phyloP scores from a whole-genome alignment of 2,113 vertebrate genomes.

The Prionailurus bengalensis region DNA sequence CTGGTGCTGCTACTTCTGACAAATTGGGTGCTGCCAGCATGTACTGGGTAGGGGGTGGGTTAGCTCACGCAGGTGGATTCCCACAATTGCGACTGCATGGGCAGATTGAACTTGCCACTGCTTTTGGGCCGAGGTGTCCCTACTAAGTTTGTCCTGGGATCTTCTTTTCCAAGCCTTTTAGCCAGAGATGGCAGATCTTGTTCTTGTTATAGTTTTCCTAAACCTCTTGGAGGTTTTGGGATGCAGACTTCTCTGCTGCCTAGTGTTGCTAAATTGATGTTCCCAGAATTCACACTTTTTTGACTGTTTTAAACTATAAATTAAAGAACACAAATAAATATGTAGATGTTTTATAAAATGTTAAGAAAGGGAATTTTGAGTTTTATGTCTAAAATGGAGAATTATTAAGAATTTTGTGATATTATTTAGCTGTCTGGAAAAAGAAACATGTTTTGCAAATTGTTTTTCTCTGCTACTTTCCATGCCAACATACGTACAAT shows the following conservation, averaged over 20 bases:
- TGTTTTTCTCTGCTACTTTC: not conserved
- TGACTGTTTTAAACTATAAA: not conserved
- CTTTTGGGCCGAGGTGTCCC: not conserved
- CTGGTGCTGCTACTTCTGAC: not conserved
- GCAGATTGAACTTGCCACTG: not conserved
- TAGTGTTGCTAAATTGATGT: not conserved
- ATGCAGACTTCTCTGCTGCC: not conserved
- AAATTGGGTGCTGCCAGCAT: not conserved
- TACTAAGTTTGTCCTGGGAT: not conserved
- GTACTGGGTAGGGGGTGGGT: not conserved
- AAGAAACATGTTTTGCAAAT: not conserved
- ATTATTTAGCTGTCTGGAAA: not conserved
- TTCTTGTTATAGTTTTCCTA: not conserved
- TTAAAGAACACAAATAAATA: not conserved
- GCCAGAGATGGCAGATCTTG: not conserved
- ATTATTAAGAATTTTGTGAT: not conserved
- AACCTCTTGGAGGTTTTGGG: not conserved
- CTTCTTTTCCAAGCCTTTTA: not conserved
- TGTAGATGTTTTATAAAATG: not conserved
- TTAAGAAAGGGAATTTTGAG: not conserved
- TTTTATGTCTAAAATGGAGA: not conserved
- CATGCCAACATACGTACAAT: not conserved
- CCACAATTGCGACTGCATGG: not conserved
- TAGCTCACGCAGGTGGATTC: not conserved
- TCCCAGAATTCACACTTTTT: not conserved